Percentiles rank a stretch among this genome's conserved stretches.
These are phyloP conservation scores for Drosophila neocordata DNA, from an alignment of 1,140 invertebrate genomes.

Conservation along the genomic window DNA sequence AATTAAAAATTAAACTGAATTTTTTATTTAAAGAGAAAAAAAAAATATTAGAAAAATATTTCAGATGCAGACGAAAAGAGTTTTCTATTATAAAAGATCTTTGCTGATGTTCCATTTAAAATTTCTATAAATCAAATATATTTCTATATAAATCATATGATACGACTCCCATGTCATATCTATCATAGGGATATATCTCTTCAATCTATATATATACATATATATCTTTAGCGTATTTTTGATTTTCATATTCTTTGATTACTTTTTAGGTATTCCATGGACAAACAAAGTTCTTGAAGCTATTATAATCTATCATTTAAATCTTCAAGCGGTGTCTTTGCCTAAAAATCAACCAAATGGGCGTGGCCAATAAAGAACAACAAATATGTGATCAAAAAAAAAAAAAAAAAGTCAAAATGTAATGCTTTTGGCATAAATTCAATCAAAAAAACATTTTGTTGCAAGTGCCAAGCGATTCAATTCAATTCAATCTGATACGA, in stretches of 20 bases:
- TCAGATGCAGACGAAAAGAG: background rate
- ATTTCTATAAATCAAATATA: too few species aligned
- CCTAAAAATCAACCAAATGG: conserved; percentile 48
- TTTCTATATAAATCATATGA: too few species aligned
- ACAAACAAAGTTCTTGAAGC: conserved; percentile 29
- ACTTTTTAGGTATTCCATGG: conserved; percentile 26
- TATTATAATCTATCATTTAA: conserved; percentile 33
- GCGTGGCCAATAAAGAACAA: conserved; percentile 52
- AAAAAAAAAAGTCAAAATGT: background rate
- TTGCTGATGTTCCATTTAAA: too few species aligned
- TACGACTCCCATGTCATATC: too few species aligned
- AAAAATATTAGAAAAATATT: background rate
- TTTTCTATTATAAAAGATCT: too few species aligned
- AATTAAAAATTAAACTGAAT: conserved; percentile 13
- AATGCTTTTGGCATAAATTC: conserved; percentile 71
- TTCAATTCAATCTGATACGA: conserved; percentile 16
- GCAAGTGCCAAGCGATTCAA: conserved; percentile 44
- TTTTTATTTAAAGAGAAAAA: background rate
- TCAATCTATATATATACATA: background rate
- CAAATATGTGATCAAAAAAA: background rate
- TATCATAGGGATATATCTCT: too few species aligned
- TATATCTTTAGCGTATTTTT: background rate
- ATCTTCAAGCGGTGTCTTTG: conserved; percentile 36
- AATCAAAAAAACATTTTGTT: conserved; percentile 66
- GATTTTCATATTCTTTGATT: background rate